Percentiles rank a stretch among this genome's conserved stretches.
These are phyloP conservation scores for Drepana falcataria DNA, from an alignment of 2,888 invertebrate species.

Conservation along the genomic window DNA sequence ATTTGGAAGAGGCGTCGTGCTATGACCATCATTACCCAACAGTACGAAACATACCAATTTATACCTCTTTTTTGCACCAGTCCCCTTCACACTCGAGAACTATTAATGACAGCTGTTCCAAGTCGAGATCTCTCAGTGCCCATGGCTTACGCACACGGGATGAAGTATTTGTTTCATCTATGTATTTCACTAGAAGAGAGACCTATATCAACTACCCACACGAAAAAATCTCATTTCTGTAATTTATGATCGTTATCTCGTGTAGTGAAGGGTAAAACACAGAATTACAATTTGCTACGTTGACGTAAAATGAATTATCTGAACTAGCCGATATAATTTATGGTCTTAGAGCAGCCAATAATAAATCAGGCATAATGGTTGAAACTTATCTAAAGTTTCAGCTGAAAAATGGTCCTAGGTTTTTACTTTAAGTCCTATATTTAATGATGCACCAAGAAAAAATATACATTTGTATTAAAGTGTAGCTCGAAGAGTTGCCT, in stretches of 20 bases:
- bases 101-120: no score
- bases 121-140: no score
- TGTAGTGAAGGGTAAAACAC: conserved; percentile 4
- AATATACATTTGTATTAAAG: no score
- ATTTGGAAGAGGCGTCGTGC: no score
- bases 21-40: no score
- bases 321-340: conserved; percentile 20
- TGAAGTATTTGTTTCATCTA: background rate
- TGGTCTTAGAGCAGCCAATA: conserved; percentile 17
- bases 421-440: background rate
- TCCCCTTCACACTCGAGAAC: no score
- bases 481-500: no score
- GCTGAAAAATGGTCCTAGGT: background rate
- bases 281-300: conserved; percentile 3
- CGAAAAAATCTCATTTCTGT: background rate
- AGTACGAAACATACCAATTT: no score
- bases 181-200: background rate
- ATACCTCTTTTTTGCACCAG: no score
- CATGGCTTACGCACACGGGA: no score
- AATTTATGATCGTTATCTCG: background rate
- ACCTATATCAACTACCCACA: background rate
- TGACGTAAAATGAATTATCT: conserved; percentile 23
- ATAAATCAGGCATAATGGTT: conserved; percentile 22
- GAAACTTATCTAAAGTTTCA: background rate
- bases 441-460: no score